These are phyloP conservation scores for Muscicapa adusta DNA, from an alignment of 2,113 vertebrate genomes.

Conservation along the genomic window DNA sequence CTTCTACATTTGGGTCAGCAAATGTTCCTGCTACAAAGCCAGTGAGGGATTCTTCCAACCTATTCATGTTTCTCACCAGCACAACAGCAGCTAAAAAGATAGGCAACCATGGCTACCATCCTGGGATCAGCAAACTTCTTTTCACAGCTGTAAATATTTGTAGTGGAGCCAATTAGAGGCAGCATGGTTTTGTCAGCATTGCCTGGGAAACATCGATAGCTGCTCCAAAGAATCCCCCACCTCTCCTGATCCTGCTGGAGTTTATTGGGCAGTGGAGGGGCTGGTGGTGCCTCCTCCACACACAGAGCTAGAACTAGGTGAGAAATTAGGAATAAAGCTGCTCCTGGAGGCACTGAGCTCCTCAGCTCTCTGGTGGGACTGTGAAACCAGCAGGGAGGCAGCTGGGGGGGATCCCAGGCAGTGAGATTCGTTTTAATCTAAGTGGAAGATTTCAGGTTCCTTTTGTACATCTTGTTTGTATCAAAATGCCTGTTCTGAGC, in stretches of 20 bases:
- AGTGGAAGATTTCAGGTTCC: neutral
- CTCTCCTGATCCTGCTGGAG: neutral
- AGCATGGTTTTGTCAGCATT: slow-evolving; percentile 32
- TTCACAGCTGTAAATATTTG: slow-evolving; percentile 70
- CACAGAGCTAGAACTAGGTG: neutral
- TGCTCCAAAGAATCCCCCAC: slow-evolving; percentile 34
- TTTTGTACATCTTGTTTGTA: neutral
- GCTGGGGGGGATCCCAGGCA: neutral
- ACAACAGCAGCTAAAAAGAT: slow-evolving; percentile 24
- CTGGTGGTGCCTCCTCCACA: neutral
- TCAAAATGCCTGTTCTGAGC: neutral
- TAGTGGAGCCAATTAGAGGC: slow-evolving; percentile 59
- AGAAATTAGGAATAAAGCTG: neutral
- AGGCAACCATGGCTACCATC: slow-evolving; percentile 43
- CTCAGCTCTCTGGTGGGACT: neutral
- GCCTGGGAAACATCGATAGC: slow-evolving; percentile 52
- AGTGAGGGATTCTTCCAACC: neutral
- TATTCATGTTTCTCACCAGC: neutral
- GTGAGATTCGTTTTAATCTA: neutral
- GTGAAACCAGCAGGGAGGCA: neutral
- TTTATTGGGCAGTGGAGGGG: neutral
- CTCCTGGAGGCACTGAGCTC: neutral
- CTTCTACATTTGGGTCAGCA: slow-evolving; percentile 36
- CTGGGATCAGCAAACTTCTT: slow-evolving; percentile 44
- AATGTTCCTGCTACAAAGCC: slow-evolving; percentile 30